Base-by-base conservation (phyloP, 2,888 invertebrate genomes). In the Tromatobia lineatoria region DNA sequence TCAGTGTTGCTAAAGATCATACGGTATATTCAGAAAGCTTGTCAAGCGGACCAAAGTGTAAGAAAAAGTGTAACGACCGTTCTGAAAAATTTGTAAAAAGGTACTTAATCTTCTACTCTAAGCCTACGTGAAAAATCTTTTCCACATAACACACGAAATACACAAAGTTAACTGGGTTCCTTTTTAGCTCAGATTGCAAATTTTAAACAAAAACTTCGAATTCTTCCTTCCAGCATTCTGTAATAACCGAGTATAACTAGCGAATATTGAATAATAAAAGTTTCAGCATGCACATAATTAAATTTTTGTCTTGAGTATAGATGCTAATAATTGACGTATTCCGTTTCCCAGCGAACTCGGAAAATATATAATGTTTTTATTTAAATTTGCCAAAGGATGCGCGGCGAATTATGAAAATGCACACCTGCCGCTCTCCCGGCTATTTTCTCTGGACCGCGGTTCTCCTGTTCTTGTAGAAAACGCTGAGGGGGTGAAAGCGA, bases 361-460 rank as follows among this genome's bases (percentile, higher is more conserved):
- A 25, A 57, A 57, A 54, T 20, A 57, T 23, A 23, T 15, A 3
- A 15, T 57, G 57, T 77, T 78, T n/a, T 69, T 74, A 82, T 85
- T 77, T 64, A 80, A 85, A 86, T 82, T 80, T 74, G 47, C 66
- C 81, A 73, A 86, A 79, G 71, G 80, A 73, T 84, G 73, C 66
- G 50, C 29, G 42, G 54, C 34, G 61, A 76, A 82, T 82, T 74
- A 86, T 82, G 76, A 81, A 84, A 84, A 82, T 70, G 34, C 67
- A 38, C 84, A 84, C 84, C 84, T 81, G 84, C 74, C 74, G 77
- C 74, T 74, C 54, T 70, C 45, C 64, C 50, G 50, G 50, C 64
- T 61, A 29, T 75, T 50, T 38, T 34, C 50, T 64, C 64, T 52
- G 47, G 23, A 25, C 47, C 47, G 23, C 23, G 45, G n/a, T 47